These are phyloP conservation scores for Seriola aureovittata DNA, from an alignment of 2,113 vertebrate genomes.

Conservation along the genomic window DNA sequence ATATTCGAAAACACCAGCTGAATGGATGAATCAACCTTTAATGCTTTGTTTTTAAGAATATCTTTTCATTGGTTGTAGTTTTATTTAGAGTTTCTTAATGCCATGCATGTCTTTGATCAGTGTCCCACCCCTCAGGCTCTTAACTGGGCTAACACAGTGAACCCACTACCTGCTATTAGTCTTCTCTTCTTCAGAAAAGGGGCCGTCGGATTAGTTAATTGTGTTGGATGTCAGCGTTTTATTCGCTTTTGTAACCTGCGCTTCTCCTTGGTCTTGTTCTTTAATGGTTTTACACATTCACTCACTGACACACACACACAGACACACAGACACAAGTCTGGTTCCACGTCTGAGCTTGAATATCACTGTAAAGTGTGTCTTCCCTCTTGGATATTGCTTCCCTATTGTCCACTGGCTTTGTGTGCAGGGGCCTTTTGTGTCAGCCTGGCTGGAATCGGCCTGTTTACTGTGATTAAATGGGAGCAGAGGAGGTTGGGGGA, in stretches of 20 bases:
- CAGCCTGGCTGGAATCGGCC: conserved; percentile 48
- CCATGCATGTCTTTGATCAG: conserved; percentile 42
- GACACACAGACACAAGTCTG: not conserved
- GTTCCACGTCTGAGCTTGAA: conserved; percentile 44
- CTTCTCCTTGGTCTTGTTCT: conserved; percentile 33
- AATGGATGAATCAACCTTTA: conserved; percentile 11
- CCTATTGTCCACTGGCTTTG: conserved; percentile 63
- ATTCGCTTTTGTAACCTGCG: conserved; percentile 25
- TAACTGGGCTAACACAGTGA: conserved; percentile 54
- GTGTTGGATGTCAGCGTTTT: conserved; percentile 39
- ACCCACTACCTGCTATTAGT: conserved; percentile 48
- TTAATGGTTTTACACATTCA: conserved; percentile 24
- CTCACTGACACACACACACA: not conserved
- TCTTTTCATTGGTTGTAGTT: conserved; percentile 12
- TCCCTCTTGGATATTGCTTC: conserved; percentile 61
- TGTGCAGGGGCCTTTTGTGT: conserved; percentile 59
- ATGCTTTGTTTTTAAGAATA: not conserved
- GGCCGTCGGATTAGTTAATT: conserved; percentile 16
- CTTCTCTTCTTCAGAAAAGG: conserved; percentile 19
- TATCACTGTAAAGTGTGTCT: conserved; percentile 56
- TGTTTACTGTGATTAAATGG: conserved; percentile 74
- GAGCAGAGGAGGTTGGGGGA: conserved; percentile 46
- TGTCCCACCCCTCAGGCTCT: conserved; percentile 44
- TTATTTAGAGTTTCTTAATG: conserved; percentile 39
- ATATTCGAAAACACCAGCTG: not conserved